Evolutionary conservation across 2,113 vertebrate genomes (phyloP), one percentile per base, ranked within the genome.

Genomic region (Epinephelus cyanopodus): DNA sequence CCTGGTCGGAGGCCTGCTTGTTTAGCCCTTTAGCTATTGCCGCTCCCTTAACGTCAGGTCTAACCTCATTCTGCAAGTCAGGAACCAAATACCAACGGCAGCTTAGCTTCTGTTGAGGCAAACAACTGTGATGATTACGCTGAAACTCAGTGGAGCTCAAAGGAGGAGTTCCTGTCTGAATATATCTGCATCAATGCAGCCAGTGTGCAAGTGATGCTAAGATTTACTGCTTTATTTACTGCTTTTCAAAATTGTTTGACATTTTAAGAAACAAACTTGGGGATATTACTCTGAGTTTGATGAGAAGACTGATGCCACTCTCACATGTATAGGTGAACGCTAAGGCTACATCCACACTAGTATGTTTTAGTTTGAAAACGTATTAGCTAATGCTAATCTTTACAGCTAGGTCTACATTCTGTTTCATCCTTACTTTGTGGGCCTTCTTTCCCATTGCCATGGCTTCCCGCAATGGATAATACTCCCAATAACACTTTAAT

Each of bases 41-140:
- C 63, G 21, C 65, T 57, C 81, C 74, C 33, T 64, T 18, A 27
- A 27, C 14, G 10, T 60, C 69, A 52, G 74, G 69, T 56, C n/a
- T 21, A 67, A 62, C 54, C 33, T 72, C 17, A 53, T 42, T 84
- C 9, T 54, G 62, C 21, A 60, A 7, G 42, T 60, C 39, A 64
- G 19, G 33, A 64, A 52, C 63, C 25, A 60, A 67, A 74, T 42
- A 65, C 50, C 21, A 77, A 42, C 33, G 64, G 48, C 25, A 54
- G 27, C 18, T 9, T 56, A 61, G 9, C 21, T 27, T 23, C 17
- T 56, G 15, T 39, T 3, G 21, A 69, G 5, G 27, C 23, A 29
- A 25, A 73, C 6, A 12, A 5, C 6, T 21, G 5, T 33, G 54
- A 23, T 4, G 39, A 27, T 58, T n/a, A 42, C 25, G 8, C 18